Conservation (phyloP, 1,140 invertebrate species). For the Drosophila mojavensis region DNA sequence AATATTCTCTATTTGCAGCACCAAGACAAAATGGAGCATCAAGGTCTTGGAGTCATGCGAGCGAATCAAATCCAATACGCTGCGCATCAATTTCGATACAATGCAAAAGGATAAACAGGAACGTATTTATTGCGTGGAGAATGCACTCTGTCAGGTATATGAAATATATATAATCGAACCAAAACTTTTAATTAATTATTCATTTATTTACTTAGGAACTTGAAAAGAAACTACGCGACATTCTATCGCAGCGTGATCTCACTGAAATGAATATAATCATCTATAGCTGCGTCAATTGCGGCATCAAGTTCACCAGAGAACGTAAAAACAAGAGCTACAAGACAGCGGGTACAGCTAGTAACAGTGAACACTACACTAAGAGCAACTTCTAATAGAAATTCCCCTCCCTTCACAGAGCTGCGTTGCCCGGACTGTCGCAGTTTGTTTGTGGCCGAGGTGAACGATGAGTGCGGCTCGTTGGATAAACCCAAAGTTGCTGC, state of each 20-base stretch:
- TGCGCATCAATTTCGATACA: conserved; percentile 87
- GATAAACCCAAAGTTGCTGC: conserved; percentile 48
- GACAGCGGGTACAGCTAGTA: conserved; percentile 22
- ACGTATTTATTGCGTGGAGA: conserved; percentile 86
- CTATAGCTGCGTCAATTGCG: conserved; percentile 88
- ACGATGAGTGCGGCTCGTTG: conserved; percentile 57
- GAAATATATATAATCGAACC: neutral
- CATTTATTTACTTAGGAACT: conserved; percentile 84
- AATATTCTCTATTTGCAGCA: conserved; percentile 66
- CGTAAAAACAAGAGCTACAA: conserved; percentile 59
- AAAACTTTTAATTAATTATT: no score
- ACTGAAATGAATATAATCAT: conserved; percentile 85
- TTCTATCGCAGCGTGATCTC: conserved; percentile 85
- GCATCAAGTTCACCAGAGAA: conserved; percentile 86
- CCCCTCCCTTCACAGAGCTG: conserved; percentile 52
- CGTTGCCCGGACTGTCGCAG: conserved; percentile 87
- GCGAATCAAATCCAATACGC: conserved; percentile 84
- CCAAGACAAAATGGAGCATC: conserved; percentile 86
- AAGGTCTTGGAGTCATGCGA: conserved; percentile 86
- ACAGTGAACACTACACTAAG: neutral
- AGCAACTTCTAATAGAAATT: neutral
- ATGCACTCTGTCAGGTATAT: conserved; percentile 85
- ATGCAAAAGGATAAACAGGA: conserved; percentile 85
- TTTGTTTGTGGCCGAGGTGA: conserved; percentile 85
- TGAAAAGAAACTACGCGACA: conserved; percentile 84